Conservation (phyloP, 2,113 vertebrate species). For the Kryptolebias marmoratus region DNA sequence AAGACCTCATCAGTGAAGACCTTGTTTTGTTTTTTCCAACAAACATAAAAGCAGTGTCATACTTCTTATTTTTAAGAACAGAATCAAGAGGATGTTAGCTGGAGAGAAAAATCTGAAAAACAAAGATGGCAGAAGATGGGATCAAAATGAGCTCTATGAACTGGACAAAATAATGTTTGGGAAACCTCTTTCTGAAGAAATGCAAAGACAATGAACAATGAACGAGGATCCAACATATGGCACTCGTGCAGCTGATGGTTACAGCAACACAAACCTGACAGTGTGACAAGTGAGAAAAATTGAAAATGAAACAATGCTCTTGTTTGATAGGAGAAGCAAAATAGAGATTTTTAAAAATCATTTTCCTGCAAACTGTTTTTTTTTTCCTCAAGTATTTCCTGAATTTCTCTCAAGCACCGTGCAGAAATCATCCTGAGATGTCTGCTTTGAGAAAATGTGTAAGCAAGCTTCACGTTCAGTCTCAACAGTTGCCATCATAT, state of each 20-base stretch:
- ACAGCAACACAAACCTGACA: neutral
- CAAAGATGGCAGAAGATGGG: conserved; percentile 5
- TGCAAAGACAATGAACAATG: neutral
- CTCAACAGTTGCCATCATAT: conserved; percentile 36
- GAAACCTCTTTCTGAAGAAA: neutral
- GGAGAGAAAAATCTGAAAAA: neutral
- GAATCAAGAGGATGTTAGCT: neutral
- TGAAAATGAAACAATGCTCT: conserved; percentile 23
- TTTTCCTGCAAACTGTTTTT: conserved; percentile 28
- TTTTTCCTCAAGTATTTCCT: conserved; percentile 5
- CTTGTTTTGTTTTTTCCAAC: no score
- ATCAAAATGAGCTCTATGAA: conserved; percentile 5
- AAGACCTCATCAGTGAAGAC: no score
- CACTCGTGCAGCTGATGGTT: neutral
- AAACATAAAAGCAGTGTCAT: neutral
- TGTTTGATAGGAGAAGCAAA: conserved; percentile 17
- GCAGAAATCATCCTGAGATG: conserved; percentile 58
- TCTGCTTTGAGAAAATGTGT: conserved; percentile 34
- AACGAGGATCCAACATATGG: neutral
- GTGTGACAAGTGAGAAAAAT: conserved; percentile 8
- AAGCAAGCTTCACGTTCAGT: conserved; percentile 36
- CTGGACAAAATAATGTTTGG: neutral
- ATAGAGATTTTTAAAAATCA: conserved; percentile 18
- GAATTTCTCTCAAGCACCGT: conserved; percentile 64
- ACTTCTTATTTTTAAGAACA: neutral